Base-by-base conservation (phyloP, 2,113 vertebrate species). In the Otolemur garnettii region DNA sequence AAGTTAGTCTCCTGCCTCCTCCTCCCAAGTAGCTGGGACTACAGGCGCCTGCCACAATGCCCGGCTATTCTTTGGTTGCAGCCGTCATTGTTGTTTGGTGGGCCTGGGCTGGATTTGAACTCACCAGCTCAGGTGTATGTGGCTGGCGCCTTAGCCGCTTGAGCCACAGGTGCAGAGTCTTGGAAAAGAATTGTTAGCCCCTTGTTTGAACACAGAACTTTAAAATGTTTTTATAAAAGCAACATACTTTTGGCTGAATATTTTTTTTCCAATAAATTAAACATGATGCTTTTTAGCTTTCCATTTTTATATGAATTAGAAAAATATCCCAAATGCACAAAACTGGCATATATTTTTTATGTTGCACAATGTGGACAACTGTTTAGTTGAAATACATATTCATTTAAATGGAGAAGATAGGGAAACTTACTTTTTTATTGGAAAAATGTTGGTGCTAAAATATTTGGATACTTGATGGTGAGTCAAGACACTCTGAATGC, bases 191-290 rank as follows among this genome's bases (percentile, higher is more conserved):
- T 24, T 45, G 8, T 80, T 78, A 55, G 66, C 17, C 77, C 18
- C 22, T 3, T 50, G n/a, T n/a, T 81, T 92, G 72, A 92, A 90
- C 92, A 90, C 24, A 59, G 66, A 50, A 33, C 38, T 97, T 35
- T 77, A 71, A 87, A 84, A 84, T 91, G 26, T 22, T 5, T 95
- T 82, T 59, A 22, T 91, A 78, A 93, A 83, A 85, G 28, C 42
- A 87, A 53, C 12, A 0, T 71, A 66, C 1, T 7, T 93, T 86
- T 93, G 68, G 53, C 59, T 57, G 90, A 90, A 64, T n/a, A 42
- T 22, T 53, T 15, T 89, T 93, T 93, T 96, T 95, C n/a, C 9
- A 24, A 33, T 77, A 72, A 53, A 66, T 66, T 30, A 74, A 83
- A 86, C 50, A 28, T 17, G 81, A 68, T 22, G 17, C 5, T 59